Evolutionary conservation across 2,113 vertebrate species (phyloP).

Genomic region (Hippopotamus amphibius): DNA sequence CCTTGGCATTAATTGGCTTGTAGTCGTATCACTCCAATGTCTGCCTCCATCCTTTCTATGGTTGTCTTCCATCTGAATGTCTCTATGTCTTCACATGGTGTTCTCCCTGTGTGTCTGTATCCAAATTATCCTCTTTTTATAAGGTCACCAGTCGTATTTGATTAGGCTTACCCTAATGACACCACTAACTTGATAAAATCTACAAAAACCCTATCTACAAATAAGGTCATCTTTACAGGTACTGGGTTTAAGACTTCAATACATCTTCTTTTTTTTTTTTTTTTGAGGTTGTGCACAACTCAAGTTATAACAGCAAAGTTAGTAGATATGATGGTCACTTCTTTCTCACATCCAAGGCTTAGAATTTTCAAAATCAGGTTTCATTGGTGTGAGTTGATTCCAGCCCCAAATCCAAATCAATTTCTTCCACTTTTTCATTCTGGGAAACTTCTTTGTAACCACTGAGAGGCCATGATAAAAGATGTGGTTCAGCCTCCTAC

Average conservation of each 20-base stretch:
- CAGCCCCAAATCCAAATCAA: background rate
- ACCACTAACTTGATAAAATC: background rate
- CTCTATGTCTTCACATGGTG: background rate
- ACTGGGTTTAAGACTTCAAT: background rate
- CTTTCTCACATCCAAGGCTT: background rate
- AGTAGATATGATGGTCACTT: background rate
- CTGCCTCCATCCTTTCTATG: background rate
- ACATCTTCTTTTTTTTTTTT: background rate
- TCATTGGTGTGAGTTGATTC: background rate
- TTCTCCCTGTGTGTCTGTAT: background rate
- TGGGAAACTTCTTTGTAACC: background rate
- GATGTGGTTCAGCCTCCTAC: background rate
- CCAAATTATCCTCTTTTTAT: background rate
- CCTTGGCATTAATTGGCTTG: background rate
- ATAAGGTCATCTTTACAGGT: background rate
- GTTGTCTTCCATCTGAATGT: background rate
- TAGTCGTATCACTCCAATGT: background rate
- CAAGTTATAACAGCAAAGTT: background rate
- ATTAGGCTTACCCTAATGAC: background rate
- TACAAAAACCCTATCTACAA: background rate
- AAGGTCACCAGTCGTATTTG: background rate
- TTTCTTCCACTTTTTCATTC: background rate
- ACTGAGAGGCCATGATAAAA: background rate
- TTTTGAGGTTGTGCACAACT: background rate
- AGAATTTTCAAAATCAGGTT: background rate